A percentile compares a stretch with the other conserved stretches of the same genome.
Evolutionary conservation across 2,888 invertebrate species (phyloP).

Genomic region (Phragmatobia fuliginosa): DNA sequence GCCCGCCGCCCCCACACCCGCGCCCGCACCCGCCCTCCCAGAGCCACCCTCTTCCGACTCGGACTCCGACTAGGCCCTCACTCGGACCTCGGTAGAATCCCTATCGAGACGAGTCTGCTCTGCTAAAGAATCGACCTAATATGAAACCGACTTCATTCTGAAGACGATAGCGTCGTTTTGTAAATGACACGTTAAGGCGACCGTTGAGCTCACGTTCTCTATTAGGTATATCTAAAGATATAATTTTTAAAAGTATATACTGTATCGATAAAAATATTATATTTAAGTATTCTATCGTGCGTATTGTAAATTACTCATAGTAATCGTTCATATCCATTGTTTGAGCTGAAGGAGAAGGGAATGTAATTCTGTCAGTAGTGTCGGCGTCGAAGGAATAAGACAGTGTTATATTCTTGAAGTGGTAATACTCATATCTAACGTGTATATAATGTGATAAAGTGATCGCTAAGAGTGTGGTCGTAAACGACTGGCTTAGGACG

Average conservation of each 20-base stretch:
- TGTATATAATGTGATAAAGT: constrained; percentile 45
- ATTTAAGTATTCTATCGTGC: constrained; percentile 27
- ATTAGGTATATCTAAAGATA: neutral
- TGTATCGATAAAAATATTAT: constrained; percentile 14
- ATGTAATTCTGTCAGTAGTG: neutral
- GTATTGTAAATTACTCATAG: constrained; percentile 12
- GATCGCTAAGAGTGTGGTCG: constrained; percentile 24
- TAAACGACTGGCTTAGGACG: constrained; percentile 35
- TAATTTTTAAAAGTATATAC: constrained; percentile 15
- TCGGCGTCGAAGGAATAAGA: neutral
- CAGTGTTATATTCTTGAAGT: neutral
- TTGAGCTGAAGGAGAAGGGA: neutral
- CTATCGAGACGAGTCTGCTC: neutral
- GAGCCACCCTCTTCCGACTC: constrained; percentile 78
- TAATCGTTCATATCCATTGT: constrained; percentile 25
- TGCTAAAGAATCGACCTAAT: neutral
- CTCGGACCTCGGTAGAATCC: too few species aligned
- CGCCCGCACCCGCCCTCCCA: constrained; percentile 62
- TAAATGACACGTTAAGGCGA: neutral
- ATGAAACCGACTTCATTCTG: neutral
- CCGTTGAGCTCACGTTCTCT: neutral
- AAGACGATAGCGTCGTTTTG: neutral
- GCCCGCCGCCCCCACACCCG: constrained; percentile 45
- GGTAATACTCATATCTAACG: constrained; percentile 28
- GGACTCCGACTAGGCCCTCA: constrained; percentile 78